Percentiles rank a stretch among this genome's conserved stretches.
These are phyloP conservation scores for Drosophila melanogaster DNA, from an alignment of 1,140 invertebrate genomes.

Conservation along the genomic window Release_6_plus_ISO1_MT NT_033777.3:5426001-5426500, in stretches of 20 bases:
- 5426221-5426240: slow-evolving; percentile 94
- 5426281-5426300: slow-evolving; percentile 93
- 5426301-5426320: slow-evolving; percentile 96
- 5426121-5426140: slow-evolving; percentile 51
- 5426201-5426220: slow-evolving; percentile 98
- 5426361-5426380: slow-evolving; percentile 95
- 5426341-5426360: slow-evolving; percentile 94
- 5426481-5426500: slow-evolving; percentile 96
- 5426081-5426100: not conserved
- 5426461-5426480: slow-evolving; percentile 96
- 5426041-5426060: not conserved
- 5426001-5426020: too few relatives aligned
- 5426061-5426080: not conserved
- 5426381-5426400: slow-evolving; percentile 96
- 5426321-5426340: slow-evolving; percentile 97
- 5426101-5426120: not conserved
- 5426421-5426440: slow-evolving; percentile 93
- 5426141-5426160: slow-evolving; percentile 40
- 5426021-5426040: not conserved
- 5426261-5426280: slow-evolving; percentile 97
- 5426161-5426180: slow-evolving; percentile 35
- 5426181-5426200: slow-evolving; percentile 68
- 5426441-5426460: slow-evolving; percentile 97
- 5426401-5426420: slow-evolving; percentile 97
- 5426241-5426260: slow-evolving; percentile 97